Base-by-base conservation (phyloP, 2,113 vertebrate species). In the Ammodramus savannarum region DNA sequence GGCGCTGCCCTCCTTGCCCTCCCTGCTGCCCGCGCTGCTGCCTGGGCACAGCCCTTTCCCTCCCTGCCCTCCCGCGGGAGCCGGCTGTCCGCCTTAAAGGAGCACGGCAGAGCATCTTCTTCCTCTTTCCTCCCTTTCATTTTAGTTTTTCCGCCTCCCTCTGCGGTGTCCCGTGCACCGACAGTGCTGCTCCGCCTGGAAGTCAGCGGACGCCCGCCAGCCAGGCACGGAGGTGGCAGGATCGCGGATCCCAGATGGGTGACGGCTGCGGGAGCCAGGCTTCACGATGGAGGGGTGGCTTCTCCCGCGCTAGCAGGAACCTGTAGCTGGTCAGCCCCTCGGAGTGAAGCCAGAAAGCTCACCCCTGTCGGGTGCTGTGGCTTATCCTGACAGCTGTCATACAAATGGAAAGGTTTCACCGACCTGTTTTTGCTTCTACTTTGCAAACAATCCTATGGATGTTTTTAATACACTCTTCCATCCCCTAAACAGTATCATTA, bases 301-400 rank as follows among this genome's bases (percentile, higher is more conserved):
- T 85, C 46, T 52, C 39, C 29, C n/a, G 25, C 7, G 25, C 73
- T 19, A 73, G 79, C 62, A 55, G 61, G 77, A 85, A 72, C 87
- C 91, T 94, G 93, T 80, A 78, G 90, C 96, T 80, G 91, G 36
- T 61, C 71, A 84, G 39, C 41, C 89, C 39, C 52, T 73, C 41
- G 36, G 55, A 84, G 69, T 5, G 82, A 61, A 83, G 32, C 57
- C 76, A 82, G 38, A 72, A 90, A 69, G 36, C 61, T 93, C 84
- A 63, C 59, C 72, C 27, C 68, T 55, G 46, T 59, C 80, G 44
- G 14, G 68, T 80, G 87, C 84, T 72, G 75, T 68, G 58, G 68
- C 79, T 92, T 94, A 86, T 92, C 92, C 96, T 85, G 14, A 7
- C 88, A 68, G 36, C 48, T 88, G 65, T 34, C 74, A 43, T 9